Conservation (phyloP, 92 coral and sea anemone species). For the Paragorgia papillata region DNA sequence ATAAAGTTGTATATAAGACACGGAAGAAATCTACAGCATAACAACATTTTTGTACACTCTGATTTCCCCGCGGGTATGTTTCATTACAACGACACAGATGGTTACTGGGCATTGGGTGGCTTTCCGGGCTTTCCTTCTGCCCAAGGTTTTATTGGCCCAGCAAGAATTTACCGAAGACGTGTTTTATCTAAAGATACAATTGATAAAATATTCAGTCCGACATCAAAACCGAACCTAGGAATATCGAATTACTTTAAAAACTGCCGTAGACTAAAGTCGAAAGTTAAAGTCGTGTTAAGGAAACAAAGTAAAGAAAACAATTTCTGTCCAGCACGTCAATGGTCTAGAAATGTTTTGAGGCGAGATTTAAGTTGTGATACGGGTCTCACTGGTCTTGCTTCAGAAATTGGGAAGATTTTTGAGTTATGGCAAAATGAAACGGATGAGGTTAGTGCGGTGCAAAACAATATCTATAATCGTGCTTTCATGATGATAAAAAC, state of each 20-base stretch:
- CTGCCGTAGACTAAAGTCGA: constrained; percentile 1
- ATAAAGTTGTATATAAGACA: constrained; percentile 66
- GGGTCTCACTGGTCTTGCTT: constrained; percentile 9
- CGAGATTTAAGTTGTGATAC: neutral
- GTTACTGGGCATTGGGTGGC: constrained; percentile 93
- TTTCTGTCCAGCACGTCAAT: neutral
- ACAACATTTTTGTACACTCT: constrained; percentile 56
- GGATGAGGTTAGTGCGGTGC: neutral
- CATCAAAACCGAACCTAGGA: constrained; percentile 20
- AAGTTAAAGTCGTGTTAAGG: constrained; percentile 6
- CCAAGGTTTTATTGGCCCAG: constrained; percentile 83
- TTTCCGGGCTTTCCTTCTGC: constrained; percentile 71
- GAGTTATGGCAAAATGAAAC: constrained; percentile 1
- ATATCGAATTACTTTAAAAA: constrained; percentile 17
- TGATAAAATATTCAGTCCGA: constrained; percentile 10
- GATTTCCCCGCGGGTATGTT: constrained; percentile 77
- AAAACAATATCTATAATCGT: constrained; percentile 3
- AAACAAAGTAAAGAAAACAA: neutral
- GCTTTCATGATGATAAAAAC: constrained; percentile 30
- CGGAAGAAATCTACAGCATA: constrained; percentile 62
- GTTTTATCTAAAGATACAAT: constrained; percentile 36
- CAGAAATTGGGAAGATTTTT: constrained; percentile 14
- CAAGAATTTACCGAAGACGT: constrained; percentile 72
- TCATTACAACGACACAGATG: constrained; percentile 82
- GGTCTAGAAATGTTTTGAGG: neutral